Base-by-base conservation (phyloP, 2,113 vertebrate genomes). In the Equus quagga region DNA sequence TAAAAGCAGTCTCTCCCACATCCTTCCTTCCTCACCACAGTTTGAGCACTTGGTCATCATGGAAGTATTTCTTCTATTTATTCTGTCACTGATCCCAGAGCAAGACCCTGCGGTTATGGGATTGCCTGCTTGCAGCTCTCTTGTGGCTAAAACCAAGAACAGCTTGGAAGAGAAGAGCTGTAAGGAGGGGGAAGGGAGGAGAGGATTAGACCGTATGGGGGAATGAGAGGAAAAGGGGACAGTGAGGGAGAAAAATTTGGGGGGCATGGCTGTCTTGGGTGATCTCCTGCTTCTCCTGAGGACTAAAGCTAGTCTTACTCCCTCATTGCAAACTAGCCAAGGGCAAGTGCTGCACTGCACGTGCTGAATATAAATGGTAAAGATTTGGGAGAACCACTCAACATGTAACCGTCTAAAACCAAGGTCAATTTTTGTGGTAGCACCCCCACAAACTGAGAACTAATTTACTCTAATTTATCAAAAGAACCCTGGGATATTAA, bases 1-100 rank as follows among this genome's bases (percentile, higher is more conserved):
- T 15, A 69, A 91, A 89, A 90, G n/a, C 60, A 73, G 73, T 73
- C 21, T 93, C 73, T 72, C 80, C 70, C 51, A 75, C 75, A 94
- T 54, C 31, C 93, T 80, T 88, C 44, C 31, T 82, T 90, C 31
- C 62, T 80, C 26, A 75, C 36, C 81, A 93, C 62, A 83, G 17
- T 54, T 49, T 11, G 36, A 72, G 76, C 9, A 75, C 46, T 72
- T 84, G 69, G 51, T 80, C 36, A 84, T 93, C 64, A 76, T 31
- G 64, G 31, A 90, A 83, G 56, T 13, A 49, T 72, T 79, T n/a
- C 13, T 78, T 62, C 33, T 79, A 26, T 41, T 92, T 97, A 67
- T 64, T 72, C 36, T 95, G 73, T 86, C 93, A 67, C 51, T 54
- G 33, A 44, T 60, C 44, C 41, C 31, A 60, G 36, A 87, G 17